Evolutionary conservation across 2,113 vertebrate species (phyloP).

Genomic region (Perognathus longimembris): DNA sequence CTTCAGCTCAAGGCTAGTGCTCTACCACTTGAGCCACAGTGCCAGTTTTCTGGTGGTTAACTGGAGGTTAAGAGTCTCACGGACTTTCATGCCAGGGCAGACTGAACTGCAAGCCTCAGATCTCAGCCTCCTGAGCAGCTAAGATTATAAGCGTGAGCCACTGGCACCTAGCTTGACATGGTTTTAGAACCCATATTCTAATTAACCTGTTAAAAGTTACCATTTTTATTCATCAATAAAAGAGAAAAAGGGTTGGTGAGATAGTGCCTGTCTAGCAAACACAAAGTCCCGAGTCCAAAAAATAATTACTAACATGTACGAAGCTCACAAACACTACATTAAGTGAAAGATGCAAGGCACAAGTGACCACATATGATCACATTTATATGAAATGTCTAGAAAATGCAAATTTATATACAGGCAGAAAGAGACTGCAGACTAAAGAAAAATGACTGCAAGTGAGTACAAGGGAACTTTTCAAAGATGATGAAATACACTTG

Average conservation of each 20-base stretch:
- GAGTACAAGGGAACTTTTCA: conserved; percentile 25
- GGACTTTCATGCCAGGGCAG: no score
- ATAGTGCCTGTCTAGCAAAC: no score
- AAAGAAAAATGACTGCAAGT: conserved; percentile 44
- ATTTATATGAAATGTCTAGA: conserved; percentile 35
- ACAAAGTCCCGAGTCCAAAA: no score
- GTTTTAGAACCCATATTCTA: neutral
- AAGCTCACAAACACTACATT: conserved; percentile 25
- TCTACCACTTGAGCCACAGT: no score
- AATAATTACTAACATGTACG: neutral
- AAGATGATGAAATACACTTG: conserved; percentile 32
- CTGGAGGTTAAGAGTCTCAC: no score
- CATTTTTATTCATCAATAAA: conserved; percentile 40
- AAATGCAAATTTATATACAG: conserved; percentile 30
- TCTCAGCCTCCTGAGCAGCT: no score
- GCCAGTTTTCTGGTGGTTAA: no score
- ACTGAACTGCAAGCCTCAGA: no score
- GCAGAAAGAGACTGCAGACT: neutral
- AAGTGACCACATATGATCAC: conserved; percentile 5
- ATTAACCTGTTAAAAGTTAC: conserved; percentile 7
- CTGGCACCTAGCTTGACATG: no score
- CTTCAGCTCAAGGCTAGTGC: no score
- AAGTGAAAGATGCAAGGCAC: conserved; percentile 36
- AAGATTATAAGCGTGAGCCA: no score
- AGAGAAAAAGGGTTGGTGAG: neutral